These are phyloP conservation scores for Geotrypetes seraphini DNA, from an alignment of 2,797 vertebrate genomes.

Conservation along the genomic window DNA sequence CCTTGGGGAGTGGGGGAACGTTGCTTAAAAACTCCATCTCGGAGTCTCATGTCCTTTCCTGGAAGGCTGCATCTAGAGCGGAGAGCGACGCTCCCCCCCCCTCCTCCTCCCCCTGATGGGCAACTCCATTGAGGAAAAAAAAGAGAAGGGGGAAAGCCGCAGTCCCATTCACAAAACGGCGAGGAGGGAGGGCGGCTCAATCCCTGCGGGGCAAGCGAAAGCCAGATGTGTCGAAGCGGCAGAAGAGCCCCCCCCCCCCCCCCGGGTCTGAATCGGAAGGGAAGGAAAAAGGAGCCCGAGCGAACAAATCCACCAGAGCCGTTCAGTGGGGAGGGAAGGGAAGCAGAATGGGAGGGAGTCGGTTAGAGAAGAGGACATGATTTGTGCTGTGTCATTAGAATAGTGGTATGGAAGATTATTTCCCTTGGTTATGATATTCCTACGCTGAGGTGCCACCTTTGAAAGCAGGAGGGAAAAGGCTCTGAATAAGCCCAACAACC, in stretches of 20 bases:
- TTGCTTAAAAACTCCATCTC: constrained; percentile 10
- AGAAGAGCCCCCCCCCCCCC: too few relatives aligned
- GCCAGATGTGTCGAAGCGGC: too few relatives aligned
- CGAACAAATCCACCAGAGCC: not conserved
- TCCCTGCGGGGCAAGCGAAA: not conserved
- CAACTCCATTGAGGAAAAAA: constrained; percentile 34
- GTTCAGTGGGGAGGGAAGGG: not conserved
- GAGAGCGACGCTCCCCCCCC: too few relatives aligned
- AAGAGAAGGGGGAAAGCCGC: too few relatives aligned
- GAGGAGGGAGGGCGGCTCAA: not conserved
- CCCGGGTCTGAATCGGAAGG: not conserved
- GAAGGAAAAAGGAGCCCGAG: not conserved
- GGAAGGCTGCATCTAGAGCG: too few relatives aligned
- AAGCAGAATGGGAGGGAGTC: not conserved
- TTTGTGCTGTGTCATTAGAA: too few relatives aligned
- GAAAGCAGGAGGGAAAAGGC: not conserved
- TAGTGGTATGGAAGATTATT: constrained; percentile 16
- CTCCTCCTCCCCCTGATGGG: constrained; percentile 1
- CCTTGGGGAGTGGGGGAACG: constrained; percentile 14
- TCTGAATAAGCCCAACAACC: not conserved
- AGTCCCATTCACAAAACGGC: constrained; percentile 20
- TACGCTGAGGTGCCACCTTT: too few relatives aligned
- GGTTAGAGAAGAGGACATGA: too few relatives aligned
- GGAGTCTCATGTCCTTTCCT: constrained; percentile 2
- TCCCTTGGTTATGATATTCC: too few relatives aligned